Conservation (phyloP, 2,888 invertebrate species). For the Gastrophysa polygoni region DNA sequence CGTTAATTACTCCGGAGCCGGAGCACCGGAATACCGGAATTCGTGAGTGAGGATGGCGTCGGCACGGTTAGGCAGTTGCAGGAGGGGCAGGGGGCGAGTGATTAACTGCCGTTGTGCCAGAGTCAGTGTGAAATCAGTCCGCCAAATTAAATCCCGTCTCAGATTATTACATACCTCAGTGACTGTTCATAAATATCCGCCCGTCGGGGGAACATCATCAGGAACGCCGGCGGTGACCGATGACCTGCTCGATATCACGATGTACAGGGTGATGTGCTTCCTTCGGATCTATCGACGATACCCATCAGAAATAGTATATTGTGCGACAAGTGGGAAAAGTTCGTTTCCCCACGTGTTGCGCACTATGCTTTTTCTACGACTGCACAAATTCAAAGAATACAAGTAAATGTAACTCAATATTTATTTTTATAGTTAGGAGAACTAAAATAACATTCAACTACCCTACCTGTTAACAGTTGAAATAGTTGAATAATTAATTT, state of each 20-base stretch:
- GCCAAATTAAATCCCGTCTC: slow-evolving; percentile 75
- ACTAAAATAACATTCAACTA: too few species aligned
- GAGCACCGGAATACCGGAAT: slow-evolving; percentile 25
- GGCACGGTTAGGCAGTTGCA: neutral
- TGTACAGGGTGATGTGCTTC: too few species aligned
- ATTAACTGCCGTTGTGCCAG: slow-evolving; percentile 58
- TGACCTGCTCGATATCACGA: neutral
- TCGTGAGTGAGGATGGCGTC: slow-evolving; percentile 16
- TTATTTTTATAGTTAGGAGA: too few species aligned
- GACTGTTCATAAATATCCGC: slow-evolving; percentile 71
- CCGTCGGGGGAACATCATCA: slow-evolving; percentile 38
- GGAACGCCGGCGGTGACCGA: neutral
- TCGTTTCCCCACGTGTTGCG: too few species aligned
- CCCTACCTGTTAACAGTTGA: too few species aligned
- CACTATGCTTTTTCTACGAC: too few species aligned
- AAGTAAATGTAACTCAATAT: too few species aligned
- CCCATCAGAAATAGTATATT: too few species aligned
- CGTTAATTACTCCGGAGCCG: slow-evolving; percentile 30
- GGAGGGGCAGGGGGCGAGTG: slow-evolving; percentile 45
- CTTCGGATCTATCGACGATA: too few species aligned
- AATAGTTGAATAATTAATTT: too few species aligned
- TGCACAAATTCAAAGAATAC: too few species aligned
- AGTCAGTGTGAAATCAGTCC: slow-evolving; percentile 72
- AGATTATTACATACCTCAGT: slow-evolving; percentile 76
- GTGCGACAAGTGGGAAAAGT: too few species aligned